phyloP scores from a whole-genome alignment of 2,888 invertebrate genomes.

The Eilema sororculum region DNA sequence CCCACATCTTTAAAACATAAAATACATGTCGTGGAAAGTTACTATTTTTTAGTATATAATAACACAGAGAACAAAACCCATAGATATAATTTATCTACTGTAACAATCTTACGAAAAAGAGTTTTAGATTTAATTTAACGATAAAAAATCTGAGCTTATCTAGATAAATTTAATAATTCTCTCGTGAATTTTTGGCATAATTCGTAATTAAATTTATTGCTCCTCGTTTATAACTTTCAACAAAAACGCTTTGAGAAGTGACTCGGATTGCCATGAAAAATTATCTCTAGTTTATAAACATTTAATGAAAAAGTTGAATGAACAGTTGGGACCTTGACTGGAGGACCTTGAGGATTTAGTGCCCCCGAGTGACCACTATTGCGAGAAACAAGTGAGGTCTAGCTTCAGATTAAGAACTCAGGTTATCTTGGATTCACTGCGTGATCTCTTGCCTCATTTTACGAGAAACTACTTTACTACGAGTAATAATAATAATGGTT shows the following conservation, averaged over 20 bases:
- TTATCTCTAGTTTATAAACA: not conserved
- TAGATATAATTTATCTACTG: not conserved
- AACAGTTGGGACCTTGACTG: not conserved
- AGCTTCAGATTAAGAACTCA: not conserved
- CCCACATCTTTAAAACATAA: not conserved
- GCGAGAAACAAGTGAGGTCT: not conserved
- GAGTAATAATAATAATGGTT: not conserved
- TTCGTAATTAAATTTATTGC: conserved; percentile 17
- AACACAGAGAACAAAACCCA: not conserved
- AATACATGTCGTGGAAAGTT: not conserved
- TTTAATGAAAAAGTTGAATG: conserved; percentile 1
- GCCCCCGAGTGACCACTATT: not conserved
- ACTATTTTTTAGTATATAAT: not conserved
- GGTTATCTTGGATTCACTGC: too few species aligned
- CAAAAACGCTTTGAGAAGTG: not conserved
- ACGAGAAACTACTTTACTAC: not conserved
- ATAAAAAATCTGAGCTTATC: conserved; percentile 23
- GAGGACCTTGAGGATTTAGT: too few species aligned
- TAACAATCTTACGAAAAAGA: conserved; percentile 18
- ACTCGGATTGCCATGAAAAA: conserved; percentile 3
- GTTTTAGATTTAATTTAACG: conserved; percentile 25
- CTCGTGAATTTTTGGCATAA: conserved; percentile 20
- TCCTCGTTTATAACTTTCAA: conserved; percentile 8
- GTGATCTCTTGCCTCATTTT: not conserved
- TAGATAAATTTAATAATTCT: conserved; percentile 10